Base-by-base conservation (phyloP, 1,140 invertebrate species). In the Halesus radiatus region DNA sequence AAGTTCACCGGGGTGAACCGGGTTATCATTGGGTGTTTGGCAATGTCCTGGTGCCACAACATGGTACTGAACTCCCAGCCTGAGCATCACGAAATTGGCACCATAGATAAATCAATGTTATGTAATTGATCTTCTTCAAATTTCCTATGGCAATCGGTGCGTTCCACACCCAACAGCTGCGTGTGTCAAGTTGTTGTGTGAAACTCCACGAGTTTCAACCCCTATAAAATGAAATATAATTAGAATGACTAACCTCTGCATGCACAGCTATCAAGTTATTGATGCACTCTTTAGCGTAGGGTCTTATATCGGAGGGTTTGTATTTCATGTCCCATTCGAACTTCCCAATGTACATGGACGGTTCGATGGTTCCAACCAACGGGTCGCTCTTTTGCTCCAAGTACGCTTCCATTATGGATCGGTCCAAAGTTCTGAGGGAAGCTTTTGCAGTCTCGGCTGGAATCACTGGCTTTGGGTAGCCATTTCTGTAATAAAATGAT, bases 301-400 rank as follows among this genome's bases (percentile, higher is more conserved):
- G 96, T 60, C 96, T 89, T 1, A 98, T 92, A 86, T 96, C 95
- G 22, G 91, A 92, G 0, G 94, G 93, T 78, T 93, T 91, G 78
- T 93, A 91, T 83, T 94, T 93, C 3, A 93, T 93, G 80, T 95
- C 93, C 94, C 97, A 97, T 84, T 96, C 94, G 86, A 98, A 96
- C 56, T 93, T 90, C 1, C 96, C 96, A 82, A 96, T 89, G 88
- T 98, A 98, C 97, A 99, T 98, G 56, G 95, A 97, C 3, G 96
- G 96, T 88, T 99, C 97, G 81, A 99, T 97, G 16, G 95, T 96
- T 20, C 97, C 97, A 23, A 98, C 95, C 0, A 98, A 89, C 3
- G 97, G 96, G 89, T 98, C 97, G 66, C 95, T 95, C 87, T 98
- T 98, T 82, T 96, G 93, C 87, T 99, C 97, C 62, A 98, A 91